These are phyloP conservation scores for Amblyopsis rosae DNA, from an alignment of 2,113 vertebrate species.

Conservation along the genomic window DNA sequence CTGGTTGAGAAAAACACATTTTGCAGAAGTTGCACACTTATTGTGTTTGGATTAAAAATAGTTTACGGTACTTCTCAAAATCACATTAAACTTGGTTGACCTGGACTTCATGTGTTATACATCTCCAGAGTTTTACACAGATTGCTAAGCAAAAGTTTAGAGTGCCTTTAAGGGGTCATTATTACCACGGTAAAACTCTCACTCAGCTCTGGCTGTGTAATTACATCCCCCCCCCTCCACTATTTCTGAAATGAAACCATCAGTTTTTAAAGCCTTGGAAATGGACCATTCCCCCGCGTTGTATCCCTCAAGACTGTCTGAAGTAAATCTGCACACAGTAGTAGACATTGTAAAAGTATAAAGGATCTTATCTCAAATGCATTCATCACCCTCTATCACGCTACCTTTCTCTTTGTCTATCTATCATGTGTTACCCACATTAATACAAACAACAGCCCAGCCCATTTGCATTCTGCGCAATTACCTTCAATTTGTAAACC, in stretches of 20 bases:
- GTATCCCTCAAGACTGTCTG: conserved; percentile 42
- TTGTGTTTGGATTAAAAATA: too few species aligned
- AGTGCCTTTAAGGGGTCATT: conserved; percentile 71
- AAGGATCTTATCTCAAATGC: conserved; percentile 34
- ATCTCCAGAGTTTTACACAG: conserved; percentile 57
- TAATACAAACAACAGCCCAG: conserved; percentile 54
- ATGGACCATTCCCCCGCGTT: conserved; percentile 46
- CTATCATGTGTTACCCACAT: conserved; percentile 12
- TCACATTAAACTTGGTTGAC: conserved; percentile 41
- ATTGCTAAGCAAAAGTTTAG: conserved; percentile 66
- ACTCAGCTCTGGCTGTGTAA: conserved; percentile 64
- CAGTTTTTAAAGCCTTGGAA: conserved; percentile 64
- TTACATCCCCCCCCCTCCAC: conserved; percentile 61
- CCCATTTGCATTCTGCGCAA: conserved; percentile 72
- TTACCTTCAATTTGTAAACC: conserved; percentile 74
- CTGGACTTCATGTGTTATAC: conserved; percentile 26
- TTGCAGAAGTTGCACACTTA: too few species aligned
- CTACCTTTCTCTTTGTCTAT: conserved; percentile 1
- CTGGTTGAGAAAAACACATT: too few species aligned
- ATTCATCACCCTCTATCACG: conserved; percentile 11
- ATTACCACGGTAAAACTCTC: conserved; percentile 71
- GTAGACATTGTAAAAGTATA: conserved; percentile 40
- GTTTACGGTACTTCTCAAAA: too few species aligned
- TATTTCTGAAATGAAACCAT: conserved; percentile 53
- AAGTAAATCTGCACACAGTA: conserved; percentile 46